Conservation (phyloP, 2,113 vertebrate species). For the Psettodes erumei region DNA sequence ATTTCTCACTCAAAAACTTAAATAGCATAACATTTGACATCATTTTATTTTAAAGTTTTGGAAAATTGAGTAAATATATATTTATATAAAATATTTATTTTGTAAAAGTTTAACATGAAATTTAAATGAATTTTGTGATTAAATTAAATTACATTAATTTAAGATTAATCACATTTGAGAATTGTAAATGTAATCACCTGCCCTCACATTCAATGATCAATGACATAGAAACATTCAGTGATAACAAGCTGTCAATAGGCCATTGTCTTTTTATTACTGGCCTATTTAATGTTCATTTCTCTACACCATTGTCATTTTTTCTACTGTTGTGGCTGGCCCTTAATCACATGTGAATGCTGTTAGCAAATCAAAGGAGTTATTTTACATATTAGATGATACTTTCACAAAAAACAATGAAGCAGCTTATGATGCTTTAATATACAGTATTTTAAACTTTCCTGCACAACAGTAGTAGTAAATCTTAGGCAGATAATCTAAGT, state of each 20-base stretch:
- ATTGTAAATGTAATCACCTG: not conserved
- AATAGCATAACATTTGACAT: too few relatives aligned
- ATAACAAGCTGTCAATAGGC: not conserved
- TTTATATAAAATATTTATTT: not conserved
- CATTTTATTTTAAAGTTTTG: not conserved
- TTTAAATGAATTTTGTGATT: not conserved
- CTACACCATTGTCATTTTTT: not conserved
- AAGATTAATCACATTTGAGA: constrained; percentile 22
- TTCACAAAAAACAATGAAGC: not conserved
- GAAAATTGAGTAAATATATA: too few relatives aligned
- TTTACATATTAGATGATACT: not conserved
- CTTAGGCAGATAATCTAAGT: not conserved
- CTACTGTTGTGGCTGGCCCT: not conserved
- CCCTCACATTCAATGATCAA: constrained; percentile 28
- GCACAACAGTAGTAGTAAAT: not conserved
- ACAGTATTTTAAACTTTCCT: not conserved
- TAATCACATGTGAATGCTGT: too few relatives aligned
- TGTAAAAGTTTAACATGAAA: not conserved
- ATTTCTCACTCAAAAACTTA: not conserved
- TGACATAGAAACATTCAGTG: not conserved
- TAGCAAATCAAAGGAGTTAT: too few relatives aligned
- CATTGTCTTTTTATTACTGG: not conserved
- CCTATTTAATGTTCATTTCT: not conserved
- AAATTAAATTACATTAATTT: too few relatives aligned
- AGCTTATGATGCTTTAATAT: not conserved